These are phyloP conservation scores for Gymnocephalus cernua DNA, from an alignment of 2,113 vertebrate genomes.

Conservation along the genomic window DNA sequence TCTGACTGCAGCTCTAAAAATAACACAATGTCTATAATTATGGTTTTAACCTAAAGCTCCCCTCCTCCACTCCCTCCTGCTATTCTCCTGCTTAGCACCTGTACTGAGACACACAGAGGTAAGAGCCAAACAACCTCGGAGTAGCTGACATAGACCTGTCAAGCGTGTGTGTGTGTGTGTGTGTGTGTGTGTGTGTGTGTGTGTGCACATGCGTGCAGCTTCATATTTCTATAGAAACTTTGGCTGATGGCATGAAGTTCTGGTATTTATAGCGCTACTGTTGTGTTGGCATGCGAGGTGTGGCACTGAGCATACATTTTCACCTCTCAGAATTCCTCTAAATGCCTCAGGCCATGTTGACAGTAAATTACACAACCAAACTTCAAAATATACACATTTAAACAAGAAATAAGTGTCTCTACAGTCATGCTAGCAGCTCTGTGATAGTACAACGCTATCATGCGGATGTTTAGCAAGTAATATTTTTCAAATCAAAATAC, in stretches of 20 bases:
- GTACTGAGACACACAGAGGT: not conserved
- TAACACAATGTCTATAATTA: conserved; percentile 76
- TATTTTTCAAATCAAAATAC: not conserved
- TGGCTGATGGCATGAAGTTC: not conserved
- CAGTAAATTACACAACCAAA: not conserved
- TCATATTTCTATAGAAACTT: conserved; percentile 25
- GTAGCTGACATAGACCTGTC: no score
- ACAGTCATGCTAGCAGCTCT: not conserved
- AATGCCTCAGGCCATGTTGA: conserved; percentile 20
- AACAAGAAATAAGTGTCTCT: not conserved
- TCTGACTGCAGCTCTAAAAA: conserved; percentile 74
- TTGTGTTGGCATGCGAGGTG: conserved; percentile 47
- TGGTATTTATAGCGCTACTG: conserved; percentile 54
- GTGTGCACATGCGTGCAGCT: not conserved
- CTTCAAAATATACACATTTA: not conserved
- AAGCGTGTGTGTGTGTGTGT: not conserved
- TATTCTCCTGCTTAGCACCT: conserved; percentile 63
- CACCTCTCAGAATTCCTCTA: conserved; percentile 32
- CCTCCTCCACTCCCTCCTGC: conserved; percentile 47
- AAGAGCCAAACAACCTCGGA: no score
- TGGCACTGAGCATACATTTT: conserved; percentile 38
- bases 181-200: not conserved
- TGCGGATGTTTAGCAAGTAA: not conserved
- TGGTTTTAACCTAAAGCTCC: conserved; percentile 66
- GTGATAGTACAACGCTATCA: not conserved